These are phyloP conservation scores for Melipona bicolor DNA, from an alignment of 2,888 invertebrate genomes.

Conservation along the genomic window DNA sequence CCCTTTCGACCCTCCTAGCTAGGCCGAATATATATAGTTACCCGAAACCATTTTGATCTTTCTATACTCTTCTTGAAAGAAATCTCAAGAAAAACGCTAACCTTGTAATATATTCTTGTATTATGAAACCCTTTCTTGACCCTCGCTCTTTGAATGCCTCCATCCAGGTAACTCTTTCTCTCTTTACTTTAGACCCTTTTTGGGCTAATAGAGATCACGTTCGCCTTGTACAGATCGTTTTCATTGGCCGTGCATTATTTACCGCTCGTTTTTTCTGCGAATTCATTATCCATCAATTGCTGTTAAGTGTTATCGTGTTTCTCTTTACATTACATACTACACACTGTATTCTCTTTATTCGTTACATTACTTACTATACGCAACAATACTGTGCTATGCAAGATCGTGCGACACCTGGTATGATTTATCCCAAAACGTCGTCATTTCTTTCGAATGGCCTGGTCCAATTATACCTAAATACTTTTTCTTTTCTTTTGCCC, in stretches of 20 bases:
- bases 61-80: constrained; percentile 71
- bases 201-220: constrained; percentile 70
- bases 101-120: constrained; percentile 77
- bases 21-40: constrained; percentile 75
- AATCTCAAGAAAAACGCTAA: constrained; percentile 67
- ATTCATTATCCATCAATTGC: constrained; percentile 54
- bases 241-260: constrained; percentile 55
- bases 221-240: constrained; percentile 67
- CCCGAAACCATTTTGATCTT: constrained; percentile 70
- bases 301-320: constrained; percentile 63
- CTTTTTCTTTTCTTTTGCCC: not conserved
- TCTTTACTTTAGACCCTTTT: constrained; percentile 78
- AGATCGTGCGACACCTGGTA: constrained; percentile 52
- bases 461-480: constrained; percentile 32
- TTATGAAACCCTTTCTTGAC: constrained; percentile 76
- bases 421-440: constrained; percentile 46
- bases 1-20: constrained; percentile 77
- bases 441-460: constrained; percentile 56
- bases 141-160: constrained; percentile 80
- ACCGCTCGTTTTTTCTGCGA: constrained; percentile 53
- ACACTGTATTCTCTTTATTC: not conserved
- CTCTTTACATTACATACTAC: constrained; percentile 41
- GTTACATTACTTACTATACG: constrained; percentile 37
- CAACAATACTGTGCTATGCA: constrained; percentile 61
- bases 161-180: constrained; percentile 80